Evolutionary conservation across 2,797 vertebrate species (phyloP), one percentile per base, ranked within the genome.

Genomic region (Tokudaia muenninki): DNA sequence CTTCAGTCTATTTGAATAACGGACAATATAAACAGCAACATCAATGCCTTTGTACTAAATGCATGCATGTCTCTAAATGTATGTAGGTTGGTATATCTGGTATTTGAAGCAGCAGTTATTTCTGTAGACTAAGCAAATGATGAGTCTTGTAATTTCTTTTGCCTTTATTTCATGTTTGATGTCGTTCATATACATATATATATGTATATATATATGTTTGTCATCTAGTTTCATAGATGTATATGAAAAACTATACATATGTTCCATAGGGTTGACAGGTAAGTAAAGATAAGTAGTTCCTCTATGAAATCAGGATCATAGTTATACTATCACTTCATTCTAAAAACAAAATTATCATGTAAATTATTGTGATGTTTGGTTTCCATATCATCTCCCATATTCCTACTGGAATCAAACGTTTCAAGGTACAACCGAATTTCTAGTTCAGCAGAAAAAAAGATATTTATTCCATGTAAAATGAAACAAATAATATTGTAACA

Each of bases 61-160:
- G 19, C 37, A 5, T 91, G 16, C 59, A 0, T 67, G 0, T 47
- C 1, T 59, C 31, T 86, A 41, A 63, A 72, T 90, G 4, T 50
- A 77, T 70, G 6, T 61, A 9, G 50, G 6, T 95, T 87, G 74
- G 12, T 93, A 26, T 90, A 6, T 90, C 31, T 90, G 2, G 24
- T 61, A 63, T 94, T 95, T 96, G 44, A 80, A 92, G 80, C 92
- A 95, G 41, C 17, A 65, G n/a, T 92, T 75, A 87, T 65, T 31
- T 92, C 55, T 82, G 80, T 90, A 78, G 34, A 31, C 22, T 17
- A 29, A 31, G 9, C 94, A 50, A 96, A 75, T 80, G 80, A 87
- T 52, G 7, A 2, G 17, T 67, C 75, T 75, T 44, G 4, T 29
- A 16, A 57, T 83, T 91, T 31, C 79, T 72, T 55, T 37, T 52